Evolutionary conservation across 2,888 invertebrate species (phyloP), one percentile per base, ranked within the genome.

Genomic region (Timema cristinae): DNA sequence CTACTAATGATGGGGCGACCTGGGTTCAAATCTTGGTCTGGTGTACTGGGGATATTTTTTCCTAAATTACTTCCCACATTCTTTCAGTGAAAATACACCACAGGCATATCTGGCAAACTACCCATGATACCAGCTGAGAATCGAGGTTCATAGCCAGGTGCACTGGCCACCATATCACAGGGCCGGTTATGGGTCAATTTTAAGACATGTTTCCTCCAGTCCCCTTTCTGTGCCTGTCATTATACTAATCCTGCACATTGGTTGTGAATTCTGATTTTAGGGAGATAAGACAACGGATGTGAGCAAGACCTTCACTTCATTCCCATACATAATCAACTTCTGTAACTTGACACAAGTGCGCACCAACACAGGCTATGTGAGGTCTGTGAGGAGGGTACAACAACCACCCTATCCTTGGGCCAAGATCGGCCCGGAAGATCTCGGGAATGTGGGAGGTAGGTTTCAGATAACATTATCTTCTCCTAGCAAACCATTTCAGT

Each of bases 341-440:
- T 89, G 87, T 77, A 91, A 90, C 81, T 84, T 92, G 77, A 91
- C 91, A 67, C 92, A 92, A 85, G 87, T 89, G 70, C 86, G 91
- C 78, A 87, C 90, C 79, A 89, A 89, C 75, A 89, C 91, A 77
- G 90, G 92, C 67, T 90, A 90, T 77, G 85, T 90, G 11, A 83
- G 91, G 66, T 88, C 86, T 76, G 88, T 95, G 77, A 85, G 93
- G 49, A 86, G 95, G 74, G 88, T 89, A 52, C 89, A 91, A 77
- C 92, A 91, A 82, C 92, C 93, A 48, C 93, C 94, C 56, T 94
- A 94, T 85, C 94, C 94, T 71, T 84, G 92, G 77, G 89, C 91
- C 15, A 90, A 91, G 81, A 85, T 90, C 13, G 86, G 86, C 70
- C 81, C 85, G 68, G 86, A 86, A 76, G 86, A 70, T 87, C 93